Base-by-base conservation (phyloP, 2,113 vertebrate genomes). In the Pelusios castaneus region DNA sequence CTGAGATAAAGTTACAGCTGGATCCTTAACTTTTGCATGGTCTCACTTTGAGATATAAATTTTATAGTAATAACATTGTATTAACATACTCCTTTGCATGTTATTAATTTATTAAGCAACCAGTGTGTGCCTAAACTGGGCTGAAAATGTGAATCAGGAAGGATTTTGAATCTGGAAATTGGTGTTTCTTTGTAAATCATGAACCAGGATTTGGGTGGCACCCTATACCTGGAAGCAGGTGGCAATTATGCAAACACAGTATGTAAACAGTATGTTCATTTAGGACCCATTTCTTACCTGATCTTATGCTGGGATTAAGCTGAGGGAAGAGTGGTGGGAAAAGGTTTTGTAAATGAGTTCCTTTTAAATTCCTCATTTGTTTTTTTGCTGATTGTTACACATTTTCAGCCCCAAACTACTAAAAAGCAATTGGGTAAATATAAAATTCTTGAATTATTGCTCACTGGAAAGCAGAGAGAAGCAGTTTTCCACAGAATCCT, bases 241-340 rank as follows among this genome's bases (percentile, higher is more conserved):
- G 78, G 79, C 67, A 91, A 70, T 70, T 70, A n/a, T 38, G n/a
- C 25, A 58, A 29, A 91, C 80, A 17, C 89, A 91, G 84, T 83
- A 81, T 86, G 85, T 81, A 91, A 85, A 17, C 89, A 91, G 89
- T 83, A 81, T 86, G 85, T 81, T 86, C 80, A 91, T 52, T 81
- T 86, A 70, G 34, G 41, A 87, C 82, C 67, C 90, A 87, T 87
- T 84, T 82, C 55, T 76, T 91, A 77, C 77, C 84, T 91, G 84
- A 70, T 79, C 38, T 70, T 84, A 54, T 82, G 70, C 63, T 82
- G 78, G 34, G 75, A 87, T 87, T 87, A 87, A 87, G 82, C 51
- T 82, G 55, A 45, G 58, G 54, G 84, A 91, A 70, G 79, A 86
- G 84, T 87, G 8, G 63, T 38, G n/a, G 34, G n/a, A 21, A 67